Conservation (phyloP, 1,140 invertebrate genomes). For the Melitaea cinxia region DNA sequence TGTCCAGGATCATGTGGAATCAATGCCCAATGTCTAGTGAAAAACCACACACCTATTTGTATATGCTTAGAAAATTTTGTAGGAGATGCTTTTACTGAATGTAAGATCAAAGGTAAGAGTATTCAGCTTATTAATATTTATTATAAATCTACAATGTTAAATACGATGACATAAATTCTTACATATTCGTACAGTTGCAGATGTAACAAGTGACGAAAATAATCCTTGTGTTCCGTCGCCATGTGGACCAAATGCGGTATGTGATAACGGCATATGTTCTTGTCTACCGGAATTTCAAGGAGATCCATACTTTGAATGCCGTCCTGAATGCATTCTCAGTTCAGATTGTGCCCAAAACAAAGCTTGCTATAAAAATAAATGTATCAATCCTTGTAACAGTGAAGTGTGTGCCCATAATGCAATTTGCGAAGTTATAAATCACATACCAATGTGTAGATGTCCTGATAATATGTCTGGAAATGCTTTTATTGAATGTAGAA, state of each 20-base stretch:
- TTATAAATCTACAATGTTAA: background rate
- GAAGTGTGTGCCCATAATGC: conserved; percentile 86
- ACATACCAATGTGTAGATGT: conserved; percentile 87
- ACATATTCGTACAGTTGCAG: conserved; percentile 28
- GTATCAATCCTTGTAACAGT: conserved; percentile 83
- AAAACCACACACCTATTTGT: conserved; percentile 85
- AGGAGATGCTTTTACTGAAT: conserved; percentile 85
- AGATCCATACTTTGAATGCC: conserved; percentile 83
- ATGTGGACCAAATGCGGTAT: conserved; percentile 87
- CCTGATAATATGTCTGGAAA: conserved; percentile 86
- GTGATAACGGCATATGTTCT: conserved; percentile 85
- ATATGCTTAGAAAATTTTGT: conserved; percentile 82
- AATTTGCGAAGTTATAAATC: conserved; percentile 86
- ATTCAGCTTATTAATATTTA: conserved; percentile 37
- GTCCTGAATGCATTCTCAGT: conserved; percentile 84
- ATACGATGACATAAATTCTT: conserved; percentile 9
- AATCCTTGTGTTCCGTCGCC: conserved; percentile 87
- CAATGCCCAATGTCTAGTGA: conserved; percentile 83
- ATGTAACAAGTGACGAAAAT: conserved; percentile 60
- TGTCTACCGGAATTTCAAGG: conserved; percentile 84
- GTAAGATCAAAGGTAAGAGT: conserved; percentile 78
- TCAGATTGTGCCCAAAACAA: conserved; percentile 83
- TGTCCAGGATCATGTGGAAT: conserved; percentile 85
- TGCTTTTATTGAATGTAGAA: conserved; percentile 86
- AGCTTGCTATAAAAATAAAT: conserved; percentile 84